phyloP scores from a whole-genome alignment of 1,140 invertebrate genomes.

The Metopolophium dirhodum region DNA sequence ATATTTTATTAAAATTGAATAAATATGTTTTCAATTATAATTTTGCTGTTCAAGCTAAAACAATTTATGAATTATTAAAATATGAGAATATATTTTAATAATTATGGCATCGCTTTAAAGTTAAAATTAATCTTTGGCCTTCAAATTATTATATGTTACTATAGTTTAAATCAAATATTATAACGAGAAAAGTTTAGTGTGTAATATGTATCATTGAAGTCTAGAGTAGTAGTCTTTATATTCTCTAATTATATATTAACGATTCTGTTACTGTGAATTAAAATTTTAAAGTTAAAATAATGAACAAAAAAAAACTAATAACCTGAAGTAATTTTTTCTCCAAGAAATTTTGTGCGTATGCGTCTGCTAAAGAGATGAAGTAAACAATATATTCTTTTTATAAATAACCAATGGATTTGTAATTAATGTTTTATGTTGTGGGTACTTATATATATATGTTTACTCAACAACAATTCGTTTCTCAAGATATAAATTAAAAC shows the following conservation, averaged over 20 bases:
- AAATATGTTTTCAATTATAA: not conserved
- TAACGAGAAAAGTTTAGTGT: not conserved
- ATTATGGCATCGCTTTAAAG: not conserved
- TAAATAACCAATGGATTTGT: not conserved
- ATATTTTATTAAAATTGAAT: not conserved
- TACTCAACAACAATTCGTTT: not conserved
- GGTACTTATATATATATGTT: not conserved
- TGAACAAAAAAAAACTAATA: not conserved
- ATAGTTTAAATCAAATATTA: too few species aligned
- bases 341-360: not conserved
- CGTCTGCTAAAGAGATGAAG: not conserved
- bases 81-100: not conserved
- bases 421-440: slow-evolving; percentile 20
- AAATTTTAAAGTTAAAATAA: not conserved
- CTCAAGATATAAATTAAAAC: not conserved
- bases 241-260: not conserved
- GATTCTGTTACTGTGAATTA: not conserved
- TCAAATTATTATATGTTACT: not conserved
- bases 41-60: not conserved
- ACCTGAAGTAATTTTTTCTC: not conserved
- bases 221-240: not conserved
- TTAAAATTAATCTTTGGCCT: not conserved
- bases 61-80: not conserved
- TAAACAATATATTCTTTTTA: slow-evolving; percentile 3
- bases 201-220: not conserved